phyloP scores from a whole-genome alignment of 2,113 vertebrate species.

The Chlorodrepanis virens region DNA sequence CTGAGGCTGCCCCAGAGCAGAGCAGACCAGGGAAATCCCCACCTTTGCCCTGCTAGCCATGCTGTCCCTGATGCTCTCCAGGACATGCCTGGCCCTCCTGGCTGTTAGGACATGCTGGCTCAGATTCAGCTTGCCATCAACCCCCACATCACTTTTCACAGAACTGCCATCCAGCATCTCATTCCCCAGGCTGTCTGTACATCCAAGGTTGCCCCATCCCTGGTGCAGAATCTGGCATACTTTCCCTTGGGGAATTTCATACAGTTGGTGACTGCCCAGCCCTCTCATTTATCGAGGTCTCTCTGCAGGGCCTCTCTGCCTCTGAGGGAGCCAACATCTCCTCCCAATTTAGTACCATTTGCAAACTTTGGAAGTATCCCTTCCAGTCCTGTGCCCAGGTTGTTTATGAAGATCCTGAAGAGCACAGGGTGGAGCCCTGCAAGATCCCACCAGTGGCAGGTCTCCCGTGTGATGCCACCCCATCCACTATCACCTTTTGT shows the following conservation, averaged over 20 bases:
- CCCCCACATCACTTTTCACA: background rate
- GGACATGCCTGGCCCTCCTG: fast-evolving
- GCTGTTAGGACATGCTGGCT: background rate
- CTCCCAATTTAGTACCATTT: background rate
- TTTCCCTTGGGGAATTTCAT: background rate
- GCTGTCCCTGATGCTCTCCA: background rate
- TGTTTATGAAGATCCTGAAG: fast-evolving
- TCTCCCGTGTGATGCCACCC: background rate
- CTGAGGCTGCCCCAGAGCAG: fast-evolving
- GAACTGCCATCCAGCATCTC: background rate
- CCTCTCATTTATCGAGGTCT: fast-evolving
- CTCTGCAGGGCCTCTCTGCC: too few relatives aligned
- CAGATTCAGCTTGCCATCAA: fast-evolving
- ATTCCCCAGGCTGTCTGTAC: fast-evolving
- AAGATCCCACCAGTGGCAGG: background rate
- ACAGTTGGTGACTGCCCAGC: fast-evolving
- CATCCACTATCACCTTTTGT: background rate
- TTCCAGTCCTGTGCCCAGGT: background rate
- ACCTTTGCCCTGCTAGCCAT: fast-evolving
- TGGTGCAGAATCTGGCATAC: background rate
- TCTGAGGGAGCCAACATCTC: too few relatives aligned
- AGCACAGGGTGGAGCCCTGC: background rate
- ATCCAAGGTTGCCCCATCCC: background rate
- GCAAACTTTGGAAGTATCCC: background rate
- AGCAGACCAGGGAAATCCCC: background rate